phyloP scores from a whole-genome alignment of 2,888 invertebrate genomes.

The Phanerotoma sp. region DNA sequence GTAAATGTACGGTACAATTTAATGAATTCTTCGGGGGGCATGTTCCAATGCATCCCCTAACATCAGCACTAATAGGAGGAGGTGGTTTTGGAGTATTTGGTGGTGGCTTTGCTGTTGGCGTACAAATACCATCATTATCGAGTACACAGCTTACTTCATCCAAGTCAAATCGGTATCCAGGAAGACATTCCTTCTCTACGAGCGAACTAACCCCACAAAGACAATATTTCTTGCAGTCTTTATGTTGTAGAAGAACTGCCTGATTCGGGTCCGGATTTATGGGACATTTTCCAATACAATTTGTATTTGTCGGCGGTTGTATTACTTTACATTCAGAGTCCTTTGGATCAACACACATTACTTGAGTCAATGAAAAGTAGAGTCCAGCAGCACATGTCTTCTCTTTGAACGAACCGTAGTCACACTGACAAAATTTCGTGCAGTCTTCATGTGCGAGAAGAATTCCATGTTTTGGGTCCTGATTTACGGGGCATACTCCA shows the following conservation, averaged over 20 bases:
- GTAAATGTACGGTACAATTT: slow-evolving; percentile 24
- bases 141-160: no score
- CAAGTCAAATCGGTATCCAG: no score
- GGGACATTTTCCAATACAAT: not conserved
- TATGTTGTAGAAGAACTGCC: no score
- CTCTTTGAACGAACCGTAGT: not conserved
- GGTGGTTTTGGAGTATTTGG: not conserved
- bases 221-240: no score
- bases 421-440: slow-evolving; percentile 19
- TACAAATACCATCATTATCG: not conserved
- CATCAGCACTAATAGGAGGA: not conserved
- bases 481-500: no score
- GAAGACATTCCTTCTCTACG: no score
- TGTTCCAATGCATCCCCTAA: slow-evolving; percentile 31
- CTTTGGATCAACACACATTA: slow-evolving; percentile 20
- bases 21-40: slow-evolving; percentile 30
- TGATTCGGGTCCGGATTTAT: not conserved
- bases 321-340: slow-evolving; percentile 9
- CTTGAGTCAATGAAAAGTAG: not conserved
- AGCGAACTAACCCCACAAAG: no score
- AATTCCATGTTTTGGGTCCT: no score
- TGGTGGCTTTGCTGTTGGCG: not conserved
- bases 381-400: no score
- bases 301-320: not conserved
- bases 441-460: slow-evolving; percentile 8